Evolutionary conservation across 2,797 vertebrate genomes (phyloP), one percentile per base, ranked within the genome.

Genomic region (Rhinatrema bivittatum): DNA sequence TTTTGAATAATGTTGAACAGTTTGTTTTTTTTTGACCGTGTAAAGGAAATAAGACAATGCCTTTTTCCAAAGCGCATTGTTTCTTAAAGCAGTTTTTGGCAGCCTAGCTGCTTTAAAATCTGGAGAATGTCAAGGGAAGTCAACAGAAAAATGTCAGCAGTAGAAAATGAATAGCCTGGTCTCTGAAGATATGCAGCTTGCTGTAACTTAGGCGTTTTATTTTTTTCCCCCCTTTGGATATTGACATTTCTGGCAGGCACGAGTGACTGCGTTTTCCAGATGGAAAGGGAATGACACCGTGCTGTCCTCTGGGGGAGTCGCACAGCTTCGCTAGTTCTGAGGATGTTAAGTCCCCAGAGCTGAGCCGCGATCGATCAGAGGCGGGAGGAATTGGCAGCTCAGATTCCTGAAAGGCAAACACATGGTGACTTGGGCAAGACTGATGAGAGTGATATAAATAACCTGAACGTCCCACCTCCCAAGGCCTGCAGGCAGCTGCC

Each of bases 371-470:
- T 14, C 15, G 12, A 34, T 58, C 53, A 25, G 49, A 8, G 5
- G 49, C 53, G 37, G 36, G 39, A 47, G 42, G 39, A 50, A 40
- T 24, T 20, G 31, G 24, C 36, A 19, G 29, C 27, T 46, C 32
- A 21, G 13, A 39, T 63, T 44, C 49, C 32, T 55, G 60, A 21
- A 8, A 17, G 15, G 6, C 16, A 20, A 31, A 32, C 16, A 27
- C 31, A 9, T 15, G 9, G 39, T 49, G 42, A 59, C 12, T 7
- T 46, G 24, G 35, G 31, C 53, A 40, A 29, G 30, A 17, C 35
- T 41, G 21, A 39, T 39, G 46, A 35, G 58, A 51, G 46, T 42
- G 42, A 29, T 30, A 32, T 58, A 50, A n/a, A n/a, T 24, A 53
- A 31, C 33, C 57, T 32, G 16, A 54, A 57, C 53, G 57, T n/a